Conservation (phyloP, 2,113 vertebrate genomes). For the Myotis davidii region DNA sequence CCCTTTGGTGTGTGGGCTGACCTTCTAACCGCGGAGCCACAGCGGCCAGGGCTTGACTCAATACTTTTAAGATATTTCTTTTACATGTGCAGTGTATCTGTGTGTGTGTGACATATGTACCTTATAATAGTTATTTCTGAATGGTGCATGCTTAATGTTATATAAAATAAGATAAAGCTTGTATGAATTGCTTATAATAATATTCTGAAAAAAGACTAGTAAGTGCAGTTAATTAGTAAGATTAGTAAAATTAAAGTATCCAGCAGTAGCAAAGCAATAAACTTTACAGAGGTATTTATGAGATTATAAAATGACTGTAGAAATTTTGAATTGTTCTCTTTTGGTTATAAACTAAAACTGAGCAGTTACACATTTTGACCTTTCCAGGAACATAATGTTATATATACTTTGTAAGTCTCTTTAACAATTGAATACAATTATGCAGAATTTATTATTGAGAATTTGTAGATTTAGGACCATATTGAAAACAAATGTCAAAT, state of each 20-base stretch:
- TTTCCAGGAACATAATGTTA: background rate
- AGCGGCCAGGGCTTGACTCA: background rate
- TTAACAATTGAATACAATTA: background rate
- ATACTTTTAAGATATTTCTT: background rate
- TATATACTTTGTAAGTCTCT: background rate
- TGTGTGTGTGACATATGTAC: background rate
- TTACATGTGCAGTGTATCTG: background rate
- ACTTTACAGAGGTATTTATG: background rate
- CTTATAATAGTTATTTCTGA: slow-evolving; percentile 40
- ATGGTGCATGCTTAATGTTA: background rate
- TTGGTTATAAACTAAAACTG: slow-evolving; percentile 11
- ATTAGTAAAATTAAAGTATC: slow-evolving; percentile 34
- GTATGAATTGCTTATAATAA: background rate
- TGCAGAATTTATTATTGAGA: slow-evolving; percentile 45
- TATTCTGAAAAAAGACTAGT: slow-evolving; percentile 37
- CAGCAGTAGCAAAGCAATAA: background rate
- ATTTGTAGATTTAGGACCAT: slow-evolving; percentile 24
- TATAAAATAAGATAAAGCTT: background rate
- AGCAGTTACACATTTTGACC: background rate
- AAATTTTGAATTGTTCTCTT: background rate
- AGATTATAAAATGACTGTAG: background rate
- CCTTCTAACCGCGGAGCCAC: too few species aligned
- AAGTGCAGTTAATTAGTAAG: background rate
- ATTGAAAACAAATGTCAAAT: slow-evolving; percentile 44
- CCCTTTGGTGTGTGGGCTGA: too few species aligned